Base-by-base conservation (phyloP, 1,140 invertebrate genomes). In the Caenorhabditis tropicalis region DNA sequence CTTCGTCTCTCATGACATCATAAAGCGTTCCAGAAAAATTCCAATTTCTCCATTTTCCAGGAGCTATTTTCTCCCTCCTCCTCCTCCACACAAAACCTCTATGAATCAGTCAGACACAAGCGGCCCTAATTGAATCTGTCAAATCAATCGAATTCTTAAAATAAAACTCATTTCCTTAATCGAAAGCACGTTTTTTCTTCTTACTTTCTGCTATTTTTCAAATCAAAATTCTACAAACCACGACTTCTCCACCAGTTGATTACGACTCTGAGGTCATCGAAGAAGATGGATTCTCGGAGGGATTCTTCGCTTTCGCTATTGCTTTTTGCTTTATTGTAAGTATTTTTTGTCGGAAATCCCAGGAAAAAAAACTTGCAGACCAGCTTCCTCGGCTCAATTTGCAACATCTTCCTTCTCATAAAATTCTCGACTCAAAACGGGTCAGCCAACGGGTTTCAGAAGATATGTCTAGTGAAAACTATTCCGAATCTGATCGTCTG, bases 271-370 rank as follows among this genome's bases (percentile, higher is more conserved):
- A 33, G 19, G 24, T 0, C 0, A 16, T 19, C 36, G 58, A 65
- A 19, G 58, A 65, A 6, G 29, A 19, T 65, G 29, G 16, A 36
- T 65, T 65, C 10, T 65, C 58, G 10, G 0, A 33, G 24, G 16
- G 19, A 19, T 65, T 65, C 24, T 36, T 65, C 19, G 36, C 36
- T 19, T 65, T 36, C 19, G 58, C 29, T 6, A 33, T 65, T 36
- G 15, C 29, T 19, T 36, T 65, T 36, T 65, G 58, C n/a, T 65
- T 65, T 65, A 65, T 65, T 36, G 58, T 65, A 7, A 65, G 58
- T 36, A 56, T 27, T 24, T 27, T 2, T 27, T 7, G 10, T 27
- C 21, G 27, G 21, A 27, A 56, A 10, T 27, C 10, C 19, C n/a
- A n/a, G n/a, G n/a, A 4, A 7, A 10, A 24, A 56, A 27, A 5